These are phyloP conservation scores for Phoxinus phoxinus DNA, from an alignment of 2,113 vertebrate genomes.

Conservation along the genomic window DNA sequence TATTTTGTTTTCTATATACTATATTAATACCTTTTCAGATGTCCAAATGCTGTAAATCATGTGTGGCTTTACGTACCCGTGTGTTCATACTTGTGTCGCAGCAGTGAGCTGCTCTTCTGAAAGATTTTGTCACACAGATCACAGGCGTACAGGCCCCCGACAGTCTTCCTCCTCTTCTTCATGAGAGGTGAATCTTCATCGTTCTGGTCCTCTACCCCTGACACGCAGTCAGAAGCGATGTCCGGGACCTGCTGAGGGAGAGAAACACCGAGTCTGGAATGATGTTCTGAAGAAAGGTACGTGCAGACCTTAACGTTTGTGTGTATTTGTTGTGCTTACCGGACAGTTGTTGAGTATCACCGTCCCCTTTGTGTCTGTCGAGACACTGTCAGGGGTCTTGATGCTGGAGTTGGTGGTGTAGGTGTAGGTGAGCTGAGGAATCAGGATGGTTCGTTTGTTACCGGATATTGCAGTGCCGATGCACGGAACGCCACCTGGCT, in stretches of 20 bases:
- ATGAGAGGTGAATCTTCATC: slow-evolving; percentile 84
- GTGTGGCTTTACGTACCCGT: slow-evolving; percentile 80
- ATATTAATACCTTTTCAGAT: not conserved
- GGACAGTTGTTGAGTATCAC: slow-evolving; percentile 86
- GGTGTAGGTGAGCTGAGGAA: slow-evolving; percentile 96
- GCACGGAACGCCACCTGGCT: slow-evolving; percentile 86
- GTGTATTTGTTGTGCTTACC: slow-evolving; percentile 72
- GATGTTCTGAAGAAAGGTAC: not conserved
- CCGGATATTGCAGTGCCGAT: slow-evolving; percentile 87
- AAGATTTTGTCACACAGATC: slow-evolving; percentile 99
- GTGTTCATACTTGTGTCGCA: slow-evolving; percentile 98
- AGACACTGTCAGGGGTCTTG: slow-evolving; percentile 73
- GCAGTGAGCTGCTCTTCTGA: slow-evolving; percentile 97
- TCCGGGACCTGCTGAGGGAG: slow-evolving; percentile 79
- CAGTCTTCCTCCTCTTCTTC: slow-evolving; percentile 89
- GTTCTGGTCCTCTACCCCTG: slow-evolving; percentile 83
- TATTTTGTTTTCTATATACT: not conserved
- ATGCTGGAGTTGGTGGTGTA: slow-evolving; percentile 75
- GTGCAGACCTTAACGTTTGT: not conserved
- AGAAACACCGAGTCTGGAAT: not conserved
- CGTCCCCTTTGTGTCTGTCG: slow-evolving; percentile 80
- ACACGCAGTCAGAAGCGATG: slow-evolving; percentile 84
- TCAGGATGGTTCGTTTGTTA: slow-evolving; percentile 94
- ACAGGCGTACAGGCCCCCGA: slow-evolving; percentile 93
- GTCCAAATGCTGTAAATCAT: not conserved